phyloP scores from a whole-genome alignment of 1,140 invertebrate species.

The Stegodyphus mimosarum region DNA sequence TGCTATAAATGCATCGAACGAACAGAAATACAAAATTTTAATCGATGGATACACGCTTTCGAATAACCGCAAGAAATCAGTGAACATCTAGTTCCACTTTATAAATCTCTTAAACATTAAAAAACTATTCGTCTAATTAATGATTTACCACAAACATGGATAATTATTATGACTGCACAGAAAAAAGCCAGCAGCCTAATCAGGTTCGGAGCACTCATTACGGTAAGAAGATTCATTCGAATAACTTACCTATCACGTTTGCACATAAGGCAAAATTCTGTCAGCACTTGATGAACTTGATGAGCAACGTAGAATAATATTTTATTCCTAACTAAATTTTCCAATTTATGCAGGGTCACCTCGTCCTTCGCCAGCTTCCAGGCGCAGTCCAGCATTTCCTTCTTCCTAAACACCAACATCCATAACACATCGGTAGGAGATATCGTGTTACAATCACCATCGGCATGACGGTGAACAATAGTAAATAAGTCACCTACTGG shows the following conservation, averaged over 20 bases:
- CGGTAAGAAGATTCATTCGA: too few relatives aligned
- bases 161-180: too few relatives aligned
- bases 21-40: too few relatives aligned
- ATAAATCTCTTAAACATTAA: too few relatives aligned
- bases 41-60: too few relatives aligned
- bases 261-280: conserved; percentile 28
- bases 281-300: conserved; percentile 20
- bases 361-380: conserved; percentile 31
- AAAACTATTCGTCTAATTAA: too few relatives aligned
- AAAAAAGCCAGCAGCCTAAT: too few relatives aligned
- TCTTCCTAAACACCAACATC: not conserved
- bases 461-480: conserved; percentile 6
- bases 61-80: too few relatives aligned
- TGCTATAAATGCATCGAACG: too few relatives aligned
- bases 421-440: not conserved
- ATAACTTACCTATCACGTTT: conserved; percentile 26
- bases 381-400: conserved; percentile 24
- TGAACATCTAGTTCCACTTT: too few relatives aligned
- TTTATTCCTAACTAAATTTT: conserved; percentile 1
- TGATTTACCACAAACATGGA: too few relatives aligned
- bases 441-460: not conserved
- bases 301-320: not conserved
- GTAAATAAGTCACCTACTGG: conserved; percentile 16
- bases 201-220: too few relatives aligned
- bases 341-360: conserved; percentile 4